Percentiles rank a stretch among this genome's conserved stretches.
Conservation (phyloP, 2,888 invertebrate genomes). For the Spialia ferax region DNA sequence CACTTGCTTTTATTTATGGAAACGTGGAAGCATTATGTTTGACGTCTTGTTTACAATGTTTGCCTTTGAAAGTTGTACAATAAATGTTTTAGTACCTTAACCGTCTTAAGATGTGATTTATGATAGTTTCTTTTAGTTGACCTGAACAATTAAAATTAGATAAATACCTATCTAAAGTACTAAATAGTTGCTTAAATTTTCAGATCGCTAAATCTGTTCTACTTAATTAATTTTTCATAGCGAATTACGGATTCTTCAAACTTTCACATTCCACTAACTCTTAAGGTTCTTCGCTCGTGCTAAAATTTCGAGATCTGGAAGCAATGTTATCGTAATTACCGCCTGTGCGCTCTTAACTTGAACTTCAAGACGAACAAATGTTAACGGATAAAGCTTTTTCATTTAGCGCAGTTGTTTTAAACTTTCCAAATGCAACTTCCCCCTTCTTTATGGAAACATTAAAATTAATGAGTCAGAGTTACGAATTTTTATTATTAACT, state of each 20-base stretch:
- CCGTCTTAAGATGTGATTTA: background rate
- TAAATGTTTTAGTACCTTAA: background rate
- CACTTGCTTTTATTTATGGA: conserved; percentile 18
- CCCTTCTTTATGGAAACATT: conserved; percentile 23
- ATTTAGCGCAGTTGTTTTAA: conserved; percentile 38
- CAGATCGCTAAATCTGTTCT: background rate
- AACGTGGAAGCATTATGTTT: conserved; percentile 14
- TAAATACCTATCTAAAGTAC: too few relatives aligned
- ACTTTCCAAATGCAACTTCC: conserved; percentile 32
- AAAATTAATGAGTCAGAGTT: conserved; percentile 39
- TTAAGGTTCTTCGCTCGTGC: background rate
- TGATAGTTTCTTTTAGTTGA: background rate
- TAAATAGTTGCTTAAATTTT: background rate
- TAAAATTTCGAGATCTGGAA: conserved; percentile 10
- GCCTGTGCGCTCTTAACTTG: conserved; percentile 21
- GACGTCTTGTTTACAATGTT: conserved; percentile 7
- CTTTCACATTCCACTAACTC: background rate
- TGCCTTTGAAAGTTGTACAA: background rate
- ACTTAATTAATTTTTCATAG: background rate
- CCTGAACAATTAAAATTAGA: too few relatives aligned
- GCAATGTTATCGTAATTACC: conserved; percentile 28
- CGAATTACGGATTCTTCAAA: background rate
- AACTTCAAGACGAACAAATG: conserved; percentile 30
- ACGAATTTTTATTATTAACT: conserved; percentile 35
- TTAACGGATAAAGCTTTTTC: conserved; percentile 30